Evolutionary conservation across 2,888 invertebrate species (phyloP), one percentile per base, ranked within the genome.

Genomic region (Ectropis crepuscularia): DNA sequence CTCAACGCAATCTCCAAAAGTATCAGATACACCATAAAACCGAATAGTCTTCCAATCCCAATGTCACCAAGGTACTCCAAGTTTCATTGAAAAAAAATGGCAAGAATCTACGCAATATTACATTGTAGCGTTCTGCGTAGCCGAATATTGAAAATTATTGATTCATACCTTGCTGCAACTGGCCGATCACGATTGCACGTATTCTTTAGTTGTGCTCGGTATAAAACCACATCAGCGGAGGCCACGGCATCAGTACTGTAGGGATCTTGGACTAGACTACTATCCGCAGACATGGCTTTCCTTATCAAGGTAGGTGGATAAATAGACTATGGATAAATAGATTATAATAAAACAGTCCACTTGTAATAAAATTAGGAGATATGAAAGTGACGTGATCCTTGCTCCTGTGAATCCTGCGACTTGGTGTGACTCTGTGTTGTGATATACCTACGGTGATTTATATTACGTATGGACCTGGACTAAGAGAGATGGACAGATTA

Each of bases 61-160:
- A 41, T 9, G 10, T 7, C 41, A 41, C 43, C n/a, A 43, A n/a
- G 16, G 9, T 50, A 51, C 41, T 48, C 50, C 46, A 55, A 45
- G 45, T 55, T 47, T 55, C 45, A 57, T 64, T 67, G 65, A 69
- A 74, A 70, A n/a, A 47, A 69, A 76, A 72, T 65, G 65, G 71
- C 11, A 55, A 55, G 36, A 77, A 80, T 67, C 73, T 83, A 86
- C 86, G 87, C 87, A 87, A 87, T 73, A 68, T 75, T 68, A 57
- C 61, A 74, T 75, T 81, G 79, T 75, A 83, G 81, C 80, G 81
- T 78, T 78, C 80, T 85, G 85, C 86, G 87, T 89, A 83, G 74
- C 73, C 83, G 74, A 88, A 90, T 82, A 90, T 86, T 86, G 86
- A 89, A 88, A 91, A 90, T 87, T 88, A 89, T 92, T 90, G 90